Conservation (phyloP, 2,888 invertebrate species). For the Eupithecia insigniata region DNA sequence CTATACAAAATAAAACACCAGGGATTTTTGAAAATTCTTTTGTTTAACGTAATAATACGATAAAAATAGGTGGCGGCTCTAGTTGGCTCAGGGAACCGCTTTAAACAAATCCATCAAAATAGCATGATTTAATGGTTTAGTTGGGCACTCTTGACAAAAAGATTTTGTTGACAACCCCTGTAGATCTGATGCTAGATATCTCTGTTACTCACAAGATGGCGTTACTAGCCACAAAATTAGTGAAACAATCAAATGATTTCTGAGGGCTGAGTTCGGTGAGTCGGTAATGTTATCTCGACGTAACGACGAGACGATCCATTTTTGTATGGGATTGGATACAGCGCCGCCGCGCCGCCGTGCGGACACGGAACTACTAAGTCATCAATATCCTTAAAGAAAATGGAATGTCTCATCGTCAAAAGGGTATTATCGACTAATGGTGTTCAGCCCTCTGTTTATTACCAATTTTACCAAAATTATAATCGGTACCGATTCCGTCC, state of each 20-base stretch:
- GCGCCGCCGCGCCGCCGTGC: not conserved
- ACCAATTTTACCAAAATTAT: not conserved
- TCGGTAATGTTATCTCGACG: not conserved
- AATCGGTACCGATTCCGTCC: not conserved
- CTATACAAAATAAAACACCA: too few species aligned
- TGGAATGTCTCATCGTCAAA: not conserved
- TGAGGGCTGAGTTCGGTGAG: not conserved
- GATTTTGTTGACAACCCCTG: constrained; percentile 45
- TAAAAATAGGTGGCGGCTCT: too few species aligned
- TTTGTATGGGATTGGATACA: not conserved
- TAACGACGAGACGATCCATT: not conserved
- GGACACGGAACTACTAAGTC: not conserved
- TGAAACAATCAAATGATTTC: not conserved
- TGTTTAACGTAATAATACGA: too few species aligned
- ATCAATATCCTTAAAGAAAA: not conserved
- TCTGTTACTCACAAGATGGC: not conserved
- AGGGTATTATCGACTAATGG: not conserved
- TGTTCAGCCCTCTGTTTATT: not conserved
- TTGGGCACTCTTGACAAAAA: constrained; percentile 33
- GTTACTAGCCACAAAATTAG: not conserved
- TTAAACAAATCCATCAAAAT: not conserved
- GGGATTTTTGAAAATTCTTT: too few species aligned
- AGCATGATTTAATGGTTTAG: not conserved
- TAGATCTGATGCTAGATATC: constrained; percentile 19
- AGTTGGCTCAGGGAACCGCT: too few species aligned